These are phyloP conservation scores for Lithophane ornitopus DNA, from an alignment of 2,888 invertebrate species.

Conservation along the genomic window DNA sequence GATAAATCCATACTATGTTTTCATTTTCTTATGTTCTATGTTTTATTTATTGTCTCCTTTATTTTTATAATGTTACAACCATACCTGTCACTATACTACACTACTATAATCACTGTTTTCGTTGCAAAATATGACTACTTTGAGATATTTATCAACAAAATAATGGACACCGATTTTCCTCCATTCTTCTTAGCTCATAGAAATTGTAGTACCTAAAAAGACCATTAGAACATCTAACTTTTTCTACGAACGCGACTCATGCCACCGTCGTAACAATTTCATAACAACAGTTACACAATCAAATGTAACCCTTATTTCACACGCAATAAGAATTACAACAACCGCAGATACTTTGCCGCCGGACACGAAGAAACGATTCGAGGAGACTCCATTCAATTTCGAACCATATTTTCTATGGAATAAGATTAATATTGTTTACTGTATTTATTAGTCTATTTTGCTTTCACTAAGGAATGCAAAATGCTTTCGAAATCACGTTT, in stretches of 20 bases:
- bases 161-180: conserved; percentile 5
- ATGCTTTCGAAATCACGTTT: conserved; percentile 72
- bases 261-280: conserved; percentile 32
- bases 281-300: conserved; percentile 47
- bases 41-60: too few relatives aligned
- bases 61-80: too few relatives aligned
- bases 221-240: conserved; percentile 50
- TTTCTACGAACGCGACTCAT: conserved; percentile 37
- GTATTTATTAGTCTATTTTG: conserved; percentile 70
- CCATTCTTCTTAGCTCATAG: conserved; percentile 38
- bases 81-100: not conserved
- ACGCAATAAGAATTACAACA: conserved; percentile 60
- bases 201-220: conserved; percentile 59
- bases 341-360: conserved; percentile 50
- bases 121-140: not conserved
- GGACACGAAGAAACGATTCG: conserved; percentile 40
- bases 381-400: conserved; percentile 38
- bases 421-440: conserved; percentile 36
- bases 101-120: not conserved
- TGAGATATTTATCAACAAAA: not conserved
- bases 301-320: conserved; percentile 62
- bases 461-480: conserved; percentile 76
- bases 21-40: too few relatives aligned
- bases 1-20: too few relatives aligned
- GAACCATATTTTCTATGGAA: conserved; percentile 20